Conservation (phyloP, 2,888 invertebrate genomes). For the Caradrina clavipalpis region DNA sequence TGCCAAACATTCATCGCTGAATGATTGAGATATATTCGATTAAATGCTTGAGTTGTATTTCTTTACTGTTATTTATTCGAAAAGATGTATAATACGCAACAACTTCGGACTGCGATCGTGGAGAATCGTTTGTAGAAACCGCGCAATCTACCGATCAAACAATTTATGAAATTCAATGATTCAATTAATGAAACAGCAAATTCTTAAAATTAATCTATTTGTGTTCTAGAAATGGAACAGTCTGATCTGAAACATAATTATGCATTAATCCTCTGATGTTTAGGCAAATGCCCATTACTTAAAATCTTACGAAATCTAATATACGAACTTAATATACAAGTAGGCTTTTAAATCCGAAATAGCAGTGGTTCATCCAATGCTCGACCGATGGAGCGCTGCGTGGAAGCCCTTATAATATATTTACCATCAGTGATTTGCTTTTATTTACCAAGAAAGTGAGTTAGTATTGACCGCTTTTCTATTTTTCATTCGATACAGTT, state of each 20-base stretch:
- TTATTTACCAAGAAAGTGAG: neutral
- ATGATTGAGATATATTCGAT: conserved; percentile 30
- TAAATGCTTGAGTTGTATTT: neutral
- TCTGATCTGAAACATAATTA: no score
- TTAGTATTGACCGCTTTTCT: neutral
- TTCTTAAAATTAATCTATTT: neutral
- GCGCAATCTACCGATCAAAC: no score
- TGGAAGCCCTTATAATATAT: conserved; percentile 2
- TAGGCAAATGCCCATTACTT: no score
- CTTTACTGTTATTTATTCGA: no score
- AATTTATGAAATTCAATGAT: neutral
- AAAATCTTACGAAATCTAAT: no score
- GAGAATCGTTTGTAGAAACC: no score
- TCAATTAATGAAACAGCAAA: neutral
- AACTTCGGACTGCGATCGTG: no score
- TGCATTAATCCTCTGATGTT: no score
- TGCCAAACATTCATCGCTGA: conserved; percentile 27
- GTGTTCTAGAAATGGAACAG: no score
- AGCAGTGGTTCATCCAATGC: neutral
- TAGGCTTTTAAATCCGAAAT: neutral
- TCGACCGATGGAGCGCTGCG: neutral
- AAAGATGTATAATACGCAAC: no score
- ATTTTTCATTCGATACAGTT: neutral
- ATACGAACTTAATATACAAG: no score
- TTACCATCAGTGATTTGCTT: conserved; percentile 1